These are phyloP conservation scores for Asteroscopus sphinx DNA, from an alignment of 2,888 invertebrate genomes.

Conservation along the genomic window DNA sequence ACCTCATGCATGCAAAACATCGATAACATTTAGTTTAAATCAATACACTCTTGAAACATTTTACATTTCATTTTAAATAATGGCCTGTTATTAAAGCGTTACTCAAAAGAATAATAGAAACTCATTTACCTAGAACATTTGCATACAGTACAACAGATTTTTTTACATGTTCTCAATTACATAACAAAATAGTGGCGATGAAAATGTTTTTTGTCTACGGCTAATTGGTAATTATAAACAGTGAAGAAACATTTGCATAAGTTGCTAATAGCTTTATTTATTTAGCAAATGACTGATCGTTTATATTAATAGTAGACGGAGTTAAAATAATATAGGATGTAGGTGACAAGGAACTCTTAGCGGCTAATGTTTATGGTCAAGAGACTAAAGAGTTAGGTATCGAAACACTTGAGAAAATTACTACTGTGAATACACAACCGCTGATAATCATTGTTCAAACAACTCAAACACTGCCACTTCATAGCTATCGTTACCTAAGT, in stretches of 20 bases:
- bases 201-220: slow-evolving; percentile 36
- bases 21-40: slow-evolving; percentile 21
- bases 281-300: slow-evolving; percentile 25
- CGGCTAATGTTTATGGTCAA: slow-evolving; percentile 22
- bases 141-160: slow-evolving; percentile 5
- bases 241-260: slow-evolving; percentile 46
- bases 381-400: slow-evolving; percentile 36
- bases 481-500: slow-evolving; percentile 30
- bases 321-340: slow-evolving; percentile 19
- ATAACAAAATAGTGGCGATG: slow-evolving; percentile 18
- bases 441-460: slow-evolving; percentile 28
- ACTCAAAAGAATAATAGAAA: slow-evolving; percentile 4
- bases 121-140: slow-evolving; percentile 23
- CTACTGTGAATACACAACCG: slow-evolving; percentile 22
- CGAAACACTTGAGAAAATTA: slow-evolving; percentile 43
- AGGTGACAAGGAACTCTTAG: slow-evolving; percentile 19
- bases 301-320: slow-evolving; percentile 20
- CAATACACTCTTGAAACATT: slow-evolving; percentile 8
- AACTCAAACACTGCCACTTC: slow-evolving; percentile 16
- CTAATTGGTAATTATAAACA: slow-evolving; percentile 41
- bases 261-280: slow-evolving; percentile 28
- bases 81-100: background rate
- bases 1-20: slow-evolving; percentile 36
- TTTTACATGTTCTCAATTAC: slow-evolving; percentile 19
- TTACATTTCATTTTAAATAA: background rate